These are phyloP conservation scores for Cheilosia vulpina DNA, from an alignment of 2,888 invertebrate genomes.

Conservation along the genomic window DNA sequence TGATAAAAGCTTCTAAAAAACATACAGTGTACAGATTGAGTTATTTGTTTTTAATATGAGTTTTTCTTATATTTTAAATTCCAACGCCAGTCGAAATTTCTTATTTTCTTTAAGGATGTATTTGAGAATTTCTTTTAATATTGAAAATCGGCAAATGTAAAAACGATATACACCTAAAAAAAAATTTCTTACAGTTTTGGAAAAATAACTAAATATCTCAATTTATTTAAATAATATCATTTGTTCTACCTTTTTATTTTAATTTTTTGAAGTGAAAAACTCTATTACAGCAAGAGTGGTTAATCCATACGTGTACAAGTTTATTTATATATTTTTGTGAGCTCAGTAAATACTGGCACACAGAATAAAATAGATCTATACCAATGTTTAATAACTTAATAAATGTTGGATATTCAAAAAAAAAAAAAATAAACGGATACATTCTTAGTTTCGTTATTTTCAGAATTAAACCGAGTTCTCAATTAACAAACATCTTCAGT, in stretches of 20 bases:
- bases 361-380: conserved; percentile 41
- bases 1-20: conserved; percentile 34
- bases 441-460: background rate
- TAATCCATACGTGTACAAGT: conserved; percentile 36
- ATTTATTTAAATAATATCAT: conserved; percentile 6
- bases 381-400: conserved; percentile 51
- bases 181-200: conserved; percentile 5
- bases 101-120: conserved; percentile 9
- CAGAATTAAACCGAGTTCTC: too few relatives aligned
- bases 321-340: conserved; percentile 48
- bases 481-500: too few relatives aligned
- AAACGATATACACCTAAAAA: conserved; percentile 6
- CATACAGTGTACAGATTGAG: conserved; percentile 46
- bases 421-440: background rate
- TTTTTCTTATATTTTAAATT: conserved; percentile 34
- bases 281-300: conserved; percentile 21
- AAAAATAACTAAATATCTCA: conserved; percentile 10
- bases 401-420: conserved; percentile 48
- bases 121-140: conserved; percentile 28
- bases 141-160: conserved; percentile 15
- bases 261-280: conserved; percentile 6
- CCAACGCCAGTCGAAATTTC: background rate
- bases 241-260: background rate
- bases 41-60: conserved; percentile 31
- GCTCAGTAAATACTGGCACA: conserved; percentile 33